Conservation (phyloP, 2,888 invertebrate species). For the Heliothis peltigera region DNA sequence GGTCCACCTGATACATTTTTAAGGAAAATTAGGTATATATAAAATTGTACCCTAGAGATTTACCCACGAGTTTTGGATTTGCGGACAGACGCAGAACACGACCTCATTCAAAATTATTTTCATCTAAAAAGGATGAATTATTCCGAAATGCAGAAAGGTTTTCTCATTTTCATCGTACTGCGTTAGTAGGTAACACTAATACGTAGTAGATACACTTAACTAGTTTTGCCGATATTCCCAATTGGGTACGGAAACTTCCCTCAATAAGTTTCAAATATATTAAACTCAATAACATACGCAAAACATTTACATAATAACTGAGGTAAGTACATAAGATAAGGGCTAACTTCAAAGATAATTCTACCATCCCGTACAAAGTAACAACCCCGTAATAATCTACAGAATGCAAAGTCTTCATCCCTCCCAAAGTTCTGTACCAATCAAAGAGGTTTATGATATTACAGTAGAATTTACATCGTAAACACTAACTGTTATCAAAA, state of each 20-base stretch:
- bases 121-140: background rate
- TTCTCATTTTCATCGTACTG: too few relatives aligned
- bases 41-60: background rate
- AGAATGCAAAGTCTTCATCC: conserved; percentile 70
- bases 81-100: background rate
- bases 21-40: background rate
- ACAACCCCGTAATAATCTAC: conserved; percentile 58
- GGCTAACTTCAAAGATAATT: conserved; percentile 52
- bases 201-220: background rate
- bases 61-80: background rate
- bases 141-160: background rate
- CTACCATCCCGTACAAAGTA: conserved; percentile 44
- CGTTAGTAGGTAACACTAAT: too few relatives aligned
- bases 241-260: background rate
- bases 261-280: conserved; percentile 3
- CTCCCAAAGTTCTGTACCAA: conserved; percentile 82
- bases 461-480: conserved; percentile 88
- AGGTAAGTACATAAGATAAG: conserved; percentile 47
- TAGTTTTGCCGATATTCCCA: background rate
- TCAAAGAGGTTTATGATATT: conserved; percentile 89
- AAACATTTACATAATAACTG: conserved; percentile 44
- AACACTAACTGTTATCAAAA: conserved; percentile 85
- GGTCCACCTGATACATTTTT: background rate
- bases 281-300: conserved; percentile 7
- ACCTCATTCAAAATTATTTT: background rate